These are phyloP conservation scores for Venturia canescens DNA, from an alignment of 1,140 invertebrate genomes.

Conservation along the genomic window DNA sequence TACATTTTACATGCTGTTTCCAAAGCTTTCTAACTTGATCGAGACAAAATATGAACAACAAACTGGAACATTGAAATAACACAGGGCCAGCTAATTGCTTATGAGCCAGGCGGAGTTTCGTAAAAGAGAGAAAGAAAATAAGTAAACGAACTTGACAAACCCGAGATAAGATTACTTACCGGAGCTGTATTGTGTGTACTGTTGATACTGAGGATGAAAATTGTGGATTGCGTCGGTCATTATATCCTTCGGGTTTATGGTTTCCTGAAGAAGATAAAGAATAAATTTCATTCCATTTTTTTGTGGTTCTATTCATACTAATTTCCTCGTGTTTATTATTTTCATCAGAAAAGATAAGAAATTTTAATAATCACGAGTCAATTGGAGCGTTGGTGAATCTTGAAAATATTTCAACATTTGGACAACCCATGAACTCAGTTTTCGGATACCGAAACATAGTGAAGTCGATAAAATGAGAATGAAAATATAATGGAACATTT, in stretches of 20 bases:
- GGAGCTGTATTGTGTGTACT: slow-evolving; percentile 98
- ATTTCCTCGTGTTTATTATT: no score
- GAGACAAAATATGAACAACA: neutral
- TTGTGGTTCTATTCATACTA: no score
- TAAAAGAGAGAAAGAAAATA: neutral
- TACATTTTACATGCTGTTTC: slow-evolving; percentile 22
- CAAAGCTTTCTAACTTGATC: neutral
- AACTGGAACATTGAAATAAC: neutral
- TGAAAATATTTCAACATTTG: no score
- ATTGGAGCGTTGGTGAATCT: no score
- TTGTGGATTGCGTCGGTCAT: slow-evolving; percentile 99
- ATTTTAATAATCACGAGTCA: slow-evolving; percentile 24
- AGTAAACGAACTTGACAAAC: neutral
- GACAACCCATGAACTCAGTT: no score
- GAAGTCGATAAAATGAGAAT: no score
- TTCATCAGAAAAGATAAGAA: neutral
- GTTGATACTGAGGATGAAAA: slow-evolving; percentile 99
- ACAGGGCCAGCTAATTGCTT: neutral
- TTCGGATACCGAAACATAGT: no score
- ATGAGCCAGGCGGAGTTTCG: neutral
- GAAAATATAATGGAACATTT: no score
- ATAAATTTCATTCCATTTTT: slow-evolving; percentile 16
- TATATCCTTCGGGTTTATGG: slow-evolving; percentile 99
- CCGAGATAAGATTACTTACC: slow-evolving; percentile 79
- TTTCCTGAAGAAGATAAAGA: slow-evolving; percentile 86